Percentiles rank a stretch among this genome's conserved stretches.
phyloP scores from a whole-genome alignment of 2,888 invertebrate genomes.

The Eledona agricola region DNA sequence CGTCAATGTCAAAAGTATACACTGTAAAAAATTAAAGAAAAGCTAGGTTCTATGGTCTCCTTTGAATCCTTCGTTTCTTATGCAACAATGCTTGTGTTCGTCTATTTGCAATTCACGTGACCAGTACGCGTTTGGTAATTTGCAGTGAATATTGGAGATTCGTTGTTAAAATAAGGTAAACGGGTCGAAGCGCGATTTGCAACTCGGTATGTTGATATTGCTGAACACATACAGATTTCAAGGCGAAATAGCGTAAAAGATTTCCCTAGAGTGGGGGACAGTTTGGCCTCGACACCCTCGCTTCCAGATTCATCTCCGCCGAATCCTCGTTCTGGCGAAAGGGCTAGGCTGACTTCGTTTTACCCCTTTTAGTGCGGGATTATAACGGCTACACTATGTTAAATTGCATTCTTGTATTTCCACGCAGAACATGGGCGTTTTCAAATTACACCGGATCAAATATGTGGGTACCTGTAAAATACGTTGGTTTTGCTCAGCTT shows the following conservation, averaged over 20 bases:
- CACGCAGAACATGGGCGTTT: too few species aligned
- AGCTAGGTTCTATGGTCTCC: too few species aligned
- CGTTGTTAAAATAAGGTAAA: slow-evolving; percentile 22
- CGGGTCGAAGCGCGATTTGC: slow-evolving; percentile 8
- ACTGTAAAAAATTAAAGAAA: too few species aligned
- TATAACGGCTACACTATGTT: slow-evolving; percentile 17
- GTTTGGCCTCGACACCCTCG: slow-evolving; percentile 16
- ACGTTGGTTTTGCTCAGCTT: too few species aligned
- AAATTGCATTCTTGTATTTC: slow-evolving; percentile 19
- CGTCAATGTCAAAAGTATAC: too few species aligned
- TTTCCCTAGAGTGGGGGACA: slow-evolving; percentile 23
- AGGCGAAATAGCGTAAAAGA: slow-evolving; percentile 14
- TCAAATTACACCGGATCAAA: too few species aligned
- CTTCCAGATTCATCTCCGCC: slow-evolving; percentile 20
- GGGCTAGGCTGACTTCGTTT: slow-evolving; percentile 15
- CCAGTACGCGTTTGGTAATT: too few species aligned
- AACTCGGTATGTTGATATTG: slow-evolving; percentile 3
- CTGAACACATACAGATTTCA: slow-evolving; percentile 19
- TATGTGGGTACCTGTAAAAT: too few species aligned
- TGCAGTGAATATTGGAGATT: slow-evolving; percentile 17
- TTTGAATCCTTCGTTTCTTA: too few species aligned
- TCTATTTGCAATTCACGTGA: too few species aligned
- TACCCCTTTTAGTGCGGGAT: slow-evolving; percentile 21
- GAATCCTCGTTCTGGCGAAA: slow-evolving; percentile 22
- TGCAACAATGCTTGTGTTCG: too few species aligned